Conservation (phyloP, 2,888 invertebrate genomes). For the Linyphia triangularis region DNA sequence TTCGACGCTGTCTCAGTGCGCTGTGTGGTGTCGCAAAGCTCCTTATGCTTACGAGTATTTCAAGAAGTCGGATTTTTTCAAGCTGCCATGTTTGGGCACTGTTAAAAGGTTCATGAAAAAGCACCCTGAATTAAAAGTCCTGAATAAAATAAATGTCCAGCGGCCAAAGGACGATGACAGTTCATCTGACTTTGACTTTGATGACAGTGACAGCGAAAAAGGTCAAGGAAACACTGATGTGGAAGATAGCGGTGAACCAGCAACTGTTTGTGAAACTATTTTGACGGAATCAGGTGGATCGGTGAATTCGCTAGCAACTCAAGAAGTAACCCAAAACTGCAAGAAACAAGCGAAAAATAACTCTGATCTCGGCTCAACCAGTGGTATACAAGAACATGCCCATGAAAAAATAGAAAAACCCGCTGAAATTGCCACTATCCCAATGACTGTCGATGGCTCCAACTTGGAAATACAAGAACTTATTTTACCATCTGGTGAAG, state of each 20-base stretch:
- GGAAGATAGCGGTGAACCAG: conserved; percentile 3
- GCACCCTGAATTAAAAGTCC: conserved; percentile 60
- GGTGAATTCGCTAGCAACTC: not conserved
- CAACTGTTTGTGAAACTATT: conserved; percentile 19
- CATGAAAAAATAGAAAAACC: not conserved
- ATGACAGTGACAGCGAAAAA: conserved; percentile 45
- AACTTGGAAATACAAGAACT: conserved; percentile 62
- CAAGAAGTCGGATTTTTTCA: conserved; percentile 64
- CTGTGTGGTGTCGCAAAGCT: conserved; percentile 67
- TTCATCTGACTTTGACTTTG: conserved; percentile 68
- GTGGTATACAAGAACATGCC: not conserved
- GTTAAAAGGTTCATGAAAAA: conserved; percentile 64
- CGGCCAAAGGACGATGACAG: conserved; percentile 42
- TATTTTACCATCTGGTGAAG: conserved; percentile 59
- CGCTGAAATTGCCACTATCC: conserved; percentile 8
- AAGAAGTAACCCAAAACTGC: not conserved
- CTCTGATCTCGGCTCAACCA: too few species aligned
- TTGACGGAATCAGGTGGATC: not conserved
- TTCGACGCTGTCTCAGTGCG: conserved; percentile 59
- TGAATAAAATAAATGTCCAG: conserved; percentile 1
- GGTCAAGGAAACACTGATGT: conserved; percentile 19
- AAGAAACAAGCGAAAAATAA: too few species aligned
- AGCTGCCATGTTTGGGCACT: conserved; percentile 61
- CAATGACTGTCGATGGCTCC: conserved; percentile 37
- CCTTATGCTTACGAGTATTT: conserved; percentile 71